Percentiles rank a stretch among this genome's conserved stretches.
Conservation (phyloP, 2,797 vertebrate genomes). For the Zalophus californianus region DNA sequence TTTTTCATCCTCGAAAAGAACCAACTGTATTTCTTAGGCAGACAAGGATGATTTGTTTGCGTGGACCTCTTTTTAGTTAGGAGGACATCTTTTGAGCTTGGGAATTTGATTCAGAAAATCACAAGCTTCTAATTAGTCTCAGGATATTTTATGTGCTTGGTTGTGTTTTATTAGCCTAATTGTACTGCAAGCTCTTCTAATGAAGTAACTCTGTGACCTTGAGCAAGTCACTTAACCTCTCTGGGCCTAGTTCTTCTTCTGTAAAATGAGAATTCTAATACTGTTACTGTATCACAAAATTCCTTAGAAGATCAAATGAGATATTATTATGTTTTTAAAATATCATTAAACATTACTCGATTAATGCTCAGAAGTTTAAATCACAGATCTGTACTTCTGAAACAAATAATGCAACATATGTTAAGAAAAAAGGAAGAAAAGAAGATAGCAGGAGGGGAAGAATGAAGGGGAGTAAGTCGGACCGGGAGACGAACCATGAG, state of each 20-base stretch:
- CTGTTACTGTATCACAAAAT: not conserved
- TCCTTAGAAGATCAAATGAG: conserved; percentile 29
- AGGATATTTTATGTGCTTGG: conserved; percentile 52
- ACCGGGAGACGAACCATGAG: no score
- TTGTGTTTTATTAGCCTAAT: conserved; percentile 49
- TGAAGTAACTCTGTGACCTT: conserved; percentile 6
- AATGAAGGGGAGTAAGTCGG: no score
- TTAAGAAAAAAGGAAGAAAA: no score
- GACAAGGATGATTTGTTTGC: conserved; percentile 56
- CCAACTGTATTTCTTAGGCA: conserved; percentile 66
- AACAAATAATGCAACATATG: no score
- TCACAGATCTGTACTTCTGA: no score
- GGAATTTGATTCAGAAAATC: conserved; percentile 48
- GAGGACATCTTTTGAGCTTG: conserved; percentile 47
- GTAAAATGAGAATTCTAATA: conserved; percentile 40
- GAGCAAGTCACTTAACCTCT: conserved; percentile 36
- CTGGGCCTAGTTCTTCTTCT: not conserved
- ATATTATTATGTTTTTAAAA: not conserved
- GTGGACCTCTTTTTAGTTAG: not conserved
- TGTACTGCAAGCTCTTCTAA: not conserved
- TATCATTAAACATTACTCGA: conserved; percentile 62
- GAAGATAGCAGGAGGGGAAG: no score
- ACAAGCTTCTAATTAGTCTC: conserved; percentile 61
- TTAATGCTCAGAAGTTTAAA: conserved; percentile 65
- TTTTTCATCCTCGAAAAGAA: conserved; percentile 65